Evolutionary conservation across 2,113 vertebrate genomes (phyloP), one percentile per base, ranked within the genome.

Genomic region (Phyllostomus discolor): DNA sequence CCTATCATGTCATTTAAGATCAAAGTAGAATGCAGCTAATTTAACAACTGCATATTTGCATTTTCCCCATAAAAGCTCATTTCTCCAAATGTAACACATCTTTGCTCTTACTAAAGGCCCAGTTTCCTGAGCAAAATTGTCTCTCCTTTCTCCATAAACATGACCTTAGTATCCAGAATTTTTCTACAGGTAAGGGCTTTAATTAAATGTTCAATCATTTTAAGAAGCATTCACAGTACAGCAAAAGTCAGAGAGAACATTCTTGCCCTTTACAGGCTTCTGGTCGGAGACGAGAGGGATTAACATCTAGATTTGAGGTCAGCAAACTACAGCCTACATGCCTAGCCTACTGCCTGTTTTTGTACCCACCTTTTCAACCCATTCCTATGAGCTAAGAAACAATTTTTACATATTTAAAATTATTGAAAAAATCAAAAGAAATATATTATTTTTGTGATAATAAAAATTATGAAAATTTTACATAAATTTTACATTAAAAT

Each of bases 201-300:
- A 48, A 54, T 70, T 93, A 89, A 95, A 90, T 75, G 24, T 50
- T 89, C 96, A 26, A 83, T 84, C 72, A 50, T 88, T 81, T 95
- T 92, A 85, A 95, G 75, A 92, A 90, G n/a, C 41, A 96, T 91
- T 52, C 4, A 66, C 33, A 75, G 50, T 76, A 28, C 2, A 38
- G 14, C 24, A 26, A 95, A 92, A 35, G 3, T 52, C 35, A 35
- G n/a, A 89, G 52, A 94, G 38, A 89, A 95, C 19, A 57, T 31
- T 78, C 75, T 54, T 95, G 75, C 4, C 41, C 7, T 89, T 93
- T 89, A 38, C 3, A 64, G 38, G 28, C 64, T 91, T 82, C n/a
- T 26, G 4, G 38, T 88, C 24, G 78, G 46, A 88, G 57, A 54
- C 15, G 79, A 91, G 35, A 79, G 66, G 35, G 15, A 66, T 83